Conservation (phyloP, 2,113 vertebrate genomes). For the Prietella phreatophila region DNA sequence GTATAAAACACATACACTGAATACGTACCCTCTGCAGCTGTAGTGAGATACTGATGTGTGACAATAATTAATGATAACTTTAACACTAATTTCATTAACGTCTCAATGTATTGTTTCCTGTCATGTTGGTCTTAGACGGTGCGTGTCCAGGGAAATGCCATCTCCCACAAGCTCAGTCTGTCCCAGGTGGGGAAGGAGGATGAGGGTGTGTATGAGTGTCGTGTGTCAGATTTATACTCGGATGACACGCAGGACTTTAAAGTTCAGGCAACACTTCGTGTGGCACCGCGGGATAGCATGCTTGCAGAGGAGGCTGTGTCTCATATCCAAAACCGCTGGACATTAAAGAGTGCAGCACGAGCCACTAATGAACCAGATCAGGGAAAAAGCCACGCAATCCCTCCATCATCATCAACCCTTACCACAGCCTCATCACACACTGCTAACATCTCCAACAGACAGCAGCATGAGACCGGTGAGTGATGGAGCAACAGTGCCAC, state of each 20-base stretch:
- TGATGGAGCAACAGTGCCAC: slow-evolving; percentile 10
- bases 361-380: slow-evolving; percentile 69
- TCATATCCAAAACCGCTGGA: slow-evolving; percentile 85
- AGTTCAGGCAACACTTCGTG: slow-evolving; percentile 81
- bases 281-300: slow-evolving; percentile 79
- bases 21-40: background rate
- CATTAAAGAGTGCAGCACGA: slow-evolving; percentile 70
- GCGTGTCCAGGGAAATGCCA: slow-evolving; percentile 91
- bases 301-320: slow-evolving; percentile 90
- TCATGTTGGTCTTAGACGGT: slow-evolving; percentile 76
- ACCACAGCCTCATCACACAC: slow-evolving; percentile 56
- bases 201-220: slow-evolving; percentile 90
- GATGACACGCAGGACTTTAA: slow-evolving; percentile 86
- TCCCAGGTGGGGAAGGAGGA: slow-evolving; percentile 85
- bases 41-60: background rate
- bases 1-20: background rate
- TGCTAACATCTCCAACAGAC: slow-evolving; percentile 23
- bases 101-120: background rate
- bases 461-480: slow-evolving; percentile 15
- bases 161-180: slow-evolving; percentile 88
- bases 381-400: slow-evolving; percentile 64
- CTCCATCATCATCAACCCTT: slow-evolving; percentile 56
- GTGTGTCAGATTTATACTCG: slow-evolving; percentile 87
- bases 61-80: background rate
- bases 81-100: background rate